Conservation (phyloP, 2,888 invertebrate genomes). For the Osedax frankpressi region DNA sequence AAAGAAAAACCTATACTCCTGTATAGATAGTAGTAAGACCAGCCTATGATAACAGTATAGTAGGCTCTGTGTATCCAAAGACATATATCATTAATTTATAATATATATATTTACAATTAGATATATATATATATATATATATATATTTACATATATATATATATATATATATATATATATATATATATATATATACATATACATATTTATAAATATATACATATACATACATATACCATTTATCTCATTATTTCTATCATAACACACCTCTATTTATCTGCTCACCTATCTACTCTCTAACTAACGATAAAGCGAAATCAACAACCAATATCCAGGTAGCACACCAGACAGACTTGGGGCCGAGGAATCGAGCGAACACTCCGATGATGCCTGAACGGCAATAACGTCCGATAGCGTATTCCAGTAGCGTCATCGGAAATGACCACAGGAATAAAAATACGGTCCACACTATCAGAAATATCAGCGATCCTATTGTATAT, state of each 20-base stretch:
- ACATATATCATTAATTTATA: too few relatives aligned
- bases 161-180: too few relatives aligned
- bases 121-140: too few relatives aligned
- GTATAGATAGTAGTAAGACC: conserved; percentile 39
- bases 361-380: conserved; percentile 33
- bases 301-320: conserved; percentile 35
- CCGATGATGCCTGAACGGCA: conserved; percentile 34
- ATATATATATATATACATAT: too few relatives aligned
- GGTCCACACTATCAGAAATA: conserved; percentile 37
- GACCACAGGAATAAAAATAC: conserved; percentile 39
- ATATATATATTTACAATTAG: too few relatives aligned
- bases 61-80: conserved; percentile 38
- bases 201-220: too few relatives aligned
- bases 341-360: conserved; percentile 35
- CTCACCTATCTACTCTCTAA: background rate
- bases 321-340: conserved; percentile 38
- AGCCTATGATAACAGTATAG: conserved; percentile 39
- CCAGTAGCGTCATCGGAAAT: conserved; percentile 36
- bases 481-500: conserved; percentile 32
- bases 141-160: too few relatives aligned
- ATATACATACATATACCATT: too few relatives aligned
- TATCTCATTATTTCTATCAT: too few relatives aligned
- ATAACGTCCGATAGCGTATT: conserved; percentile 38
- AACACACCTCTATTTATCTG: background rate
- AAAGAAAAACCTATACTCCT: conserved; percentile 32